phyloP scores from a whole-genome alignment of 1,140 invertebrate species.

The Lepidurus apus region DNA sequence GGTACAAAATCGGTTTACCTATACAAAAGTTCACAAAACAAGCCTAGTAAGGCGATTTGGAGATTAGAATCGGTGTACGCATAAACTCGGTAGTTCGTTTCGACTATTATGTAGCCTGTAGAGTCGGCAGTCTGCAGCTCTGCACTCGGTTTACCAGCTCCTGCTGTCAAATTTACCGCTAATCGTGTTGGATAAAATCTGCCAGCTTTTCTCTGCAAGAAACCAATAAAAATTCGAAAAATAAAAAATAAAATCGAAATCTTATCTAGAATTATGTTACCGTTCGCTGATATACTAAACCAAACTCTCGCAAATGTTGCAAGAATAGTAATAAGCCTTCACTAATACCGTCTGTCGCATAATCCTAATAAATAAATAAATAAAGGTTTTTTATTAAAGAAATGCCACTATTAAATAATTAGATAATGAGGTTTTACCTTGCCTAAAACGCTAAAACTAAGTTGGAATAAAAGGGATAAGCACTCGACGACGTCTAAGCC shows the following conservation, averaged over 20 bases:
- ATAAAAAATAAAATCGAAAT: constrained; percentile 22
- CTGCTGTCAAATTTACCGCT: constrained; percentile 80
- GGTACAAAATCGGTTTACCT: constrained; percentile 52
- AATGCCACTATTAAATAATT: background rate
- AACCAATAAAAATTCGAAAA: constrained; percentile 25
- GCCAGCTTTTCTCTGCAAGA: constrained; percentile 69
- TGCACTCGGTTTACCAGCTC: constrained; percentile 52
- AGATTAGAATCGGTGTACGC: constrained; percentile 92
- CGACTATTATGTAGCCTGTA: constrained; percentile 85
- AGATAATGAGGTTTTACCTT: constrained; percentile 54
- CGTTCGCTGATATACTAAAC: constrained; percentile 92
- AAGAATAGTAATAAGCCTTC: constrained; percentile 81
- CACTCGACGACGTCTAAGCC: constrained; percentile 83
- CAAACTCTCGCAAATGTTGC: constrained; percentile 94
- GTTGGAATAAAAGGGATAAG: constrained; percentile 88
- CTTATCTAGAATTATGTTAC: constrained; percentile 46
- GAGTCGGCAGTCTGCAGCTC: constrained; percentile 45
- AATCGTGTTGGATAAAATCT: constrained; percentile 91
- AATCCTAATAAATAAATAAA: constrained; percentile 61
- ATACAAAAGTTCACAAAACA: constrained; percentile 89
- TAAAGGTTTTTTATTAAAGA: constrained; percentile 33
- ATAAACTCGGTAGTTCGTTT: constrained; percentile 96
- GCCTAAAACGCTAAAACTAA: constrained; percentile 91
- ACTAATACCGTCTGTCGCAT: constrained; percentile 90
- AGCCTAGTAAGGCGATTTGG: constrained; percentile 81